Conservation (phyloP, 2,888 invertebrate genomes). For the Patella caerulea region DNA sequence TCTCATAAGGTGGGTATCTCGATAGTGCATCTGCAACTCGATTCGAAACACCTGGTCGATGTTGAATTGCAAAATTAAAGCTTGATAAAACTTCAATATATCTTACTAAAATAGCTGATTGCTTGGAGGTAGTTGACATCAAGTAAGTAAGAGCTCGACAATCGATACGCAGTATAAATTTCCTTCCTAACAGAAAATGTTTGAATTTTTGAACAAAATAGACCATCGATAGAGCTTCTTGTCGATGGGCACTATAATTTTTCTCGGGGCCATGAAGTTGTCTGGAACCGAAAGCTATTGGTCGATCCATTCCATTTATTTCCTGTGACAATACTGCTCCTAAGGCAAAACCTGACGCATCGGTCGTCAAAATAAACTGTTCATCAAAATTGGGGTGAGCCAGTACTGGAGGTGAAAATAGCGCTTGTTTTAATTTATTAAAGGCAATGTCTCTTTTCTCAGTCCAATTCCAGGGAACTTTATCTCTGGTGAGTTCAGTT, state of each 20-base stretch:
- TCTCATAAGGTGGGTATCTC: background rate
- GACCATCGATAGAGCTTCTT: background rate
- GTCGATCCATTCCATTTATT: constrained; percentile 17
- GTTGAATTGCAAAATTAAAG: background rate
- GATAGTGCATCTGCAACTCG: background rate
- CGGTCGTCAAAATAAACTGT: constrained; percentile 27
- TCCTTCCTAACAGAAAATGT: background rate
- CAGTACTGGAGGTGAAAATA: background rate
- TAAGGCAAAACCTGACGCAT: constrained; percentile 20
- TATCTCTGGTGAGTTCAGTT: background rate
- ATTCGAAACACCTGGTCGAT: constrained; percentile 4
- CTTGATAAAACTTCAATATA: background rate
- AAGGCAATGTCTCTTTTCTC: constrained; percentile 7
- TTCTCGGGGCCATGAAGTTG: constrained; percentile 20
- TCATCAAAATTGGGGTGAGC: constrained; percentile 13
- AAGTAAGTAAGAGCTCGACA: background rate
- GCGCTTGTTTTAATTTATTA: constrained; percentile 8
- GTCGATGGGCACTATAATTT: constrained; percentile 20
- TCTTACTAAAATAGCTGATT: background rate
- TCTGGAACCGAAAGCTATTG: constrained; percentile 27
- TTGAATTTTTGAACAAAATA: background rate
- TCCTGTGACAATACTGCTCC: constrained; percentile 31
- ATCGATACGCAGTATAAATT: background rate
- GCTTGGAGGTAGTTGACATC: constrained; percentile 2
- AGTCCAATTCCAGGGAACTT: background rate